These are phyloP conservation scores for Branchinecta lindahli DNA, from an alignment of 1,140 invertebrate species.

Conservation along the genomic window DNA sequence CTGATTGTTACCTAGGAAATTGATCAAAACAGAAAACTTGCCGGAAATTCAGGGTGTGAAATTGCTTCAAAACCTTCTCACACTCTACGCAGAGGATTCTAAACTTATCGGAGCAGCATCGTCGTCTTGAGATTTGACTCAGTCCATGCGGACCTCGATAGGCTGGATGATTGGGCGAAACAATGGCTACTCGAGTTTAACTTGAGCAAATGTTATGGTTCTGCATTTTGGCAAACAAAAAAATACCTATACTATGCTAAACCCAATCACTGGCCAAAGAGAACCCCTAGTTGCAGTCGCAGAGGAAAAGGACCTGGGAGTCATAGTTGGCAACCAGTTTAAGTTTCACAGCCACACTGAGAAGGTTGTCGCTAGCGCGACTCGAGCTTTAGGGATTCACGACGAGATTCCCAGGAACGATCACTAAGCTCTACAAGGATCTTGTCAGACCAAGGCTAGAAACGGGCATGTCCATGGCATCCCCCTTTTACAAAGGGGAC, in stretches of 20 bases:
- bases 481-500: constrained; percentile 4
- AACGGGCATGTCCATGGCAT: not conserved
- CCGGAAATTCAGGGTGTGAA: no score
- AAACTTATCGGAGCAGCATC: constrained; percentile 4
- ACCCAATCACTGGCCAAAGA: not conserved
- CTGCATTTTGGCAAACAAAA: constrained; percentile 1
- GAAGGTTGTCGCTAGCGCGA: constrained; percentile 4
- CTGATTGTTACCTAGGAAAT: no score
- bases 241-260: constrained; percentile 1
- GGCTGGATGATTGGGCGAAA: constrained; percentile 3
- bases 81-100: constrained; percentile 5
- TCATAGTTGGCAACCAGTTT: not conserved
- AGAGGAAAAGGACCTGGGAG: constrained; percentile 3
- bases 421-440: not conserved
- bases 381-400: constrained; percentile 1
- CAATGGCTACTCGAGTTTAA: constrained; percentile 5
- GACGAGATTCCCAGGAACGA: not conserved
- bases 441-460: not conserved
- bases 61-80: constrained; percentile 5
- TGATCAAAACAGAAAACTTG: no score
- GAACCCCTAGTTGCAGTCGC: no score
- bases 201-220: not conserved
- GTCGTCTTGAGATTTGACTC: not conserved
- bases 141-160: not conserved
- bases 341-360: constrained; percentile 1